phyloP scores from a whole-genome alignment of 2,113 vertebrate genomes.

The Saguinus imperator region DNA sequence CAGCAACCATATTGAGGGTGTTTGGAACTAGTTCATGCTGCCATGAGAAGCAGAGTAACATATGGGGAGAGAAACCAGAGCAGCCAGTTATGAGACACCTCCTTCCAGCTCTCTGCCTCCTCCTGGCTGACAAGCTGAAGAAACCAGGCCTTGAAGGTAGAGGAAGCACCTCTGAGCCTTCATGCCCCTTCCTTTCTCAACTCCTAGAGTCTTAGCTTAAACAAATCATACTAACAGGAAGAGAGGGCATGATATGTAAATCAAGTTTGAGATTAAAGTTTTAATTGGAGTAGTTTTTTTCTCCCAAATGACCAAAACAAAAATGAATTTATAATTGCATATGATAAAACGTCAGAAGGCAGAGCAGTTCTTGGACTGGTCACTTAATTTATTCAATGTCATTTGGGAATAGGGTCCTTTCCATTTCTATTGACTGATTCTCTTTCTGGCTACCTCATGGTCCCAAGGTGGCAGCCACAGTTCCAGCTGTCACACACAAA shows the following conservation, averaged over 20 bases:
- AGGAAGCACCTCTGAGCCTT: background rate
- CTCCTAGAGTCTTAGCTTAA: background rate
- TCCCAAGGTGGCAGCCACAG: background rate
- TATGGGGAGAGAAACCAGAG: background rate
- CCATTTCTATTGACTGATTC: background rate
- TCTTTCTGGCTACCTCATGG: background rate
- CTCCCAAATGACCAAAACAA: background rate
- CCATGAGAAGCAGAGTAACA: background rate
- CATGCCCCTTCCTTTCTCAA: background rate
- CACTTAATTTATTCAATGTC: background rate
- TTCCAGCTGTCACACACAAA: background rate
- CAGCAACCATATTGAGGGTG: rapidly evolving
- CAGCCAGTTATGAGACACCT: background rate
- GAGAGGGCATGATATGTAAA: background rate
- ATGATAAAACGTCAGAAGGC: background rate
- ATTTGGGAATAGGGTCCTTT: background rate
- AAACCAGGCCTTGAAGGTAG: background rate
- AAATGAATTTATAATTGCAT: slow-evolving; percentile 10
- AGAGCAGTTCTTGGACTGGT: background rate
- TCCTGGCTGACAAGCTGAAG: background rate
- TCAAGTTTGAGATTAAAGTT: background rate
- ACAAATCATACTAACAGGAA: background rate
- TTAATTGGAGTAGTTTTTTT: background rate
- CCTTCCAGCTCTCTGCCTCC: background rate
- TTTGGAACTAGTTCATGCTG: background rate